Percentiles rank a stretch among this genome's conserved stretches.
phyloP scores from a whole-genome alignment of 1,140 invertebrate genomes.

The Euwallacea similis region DNA sequence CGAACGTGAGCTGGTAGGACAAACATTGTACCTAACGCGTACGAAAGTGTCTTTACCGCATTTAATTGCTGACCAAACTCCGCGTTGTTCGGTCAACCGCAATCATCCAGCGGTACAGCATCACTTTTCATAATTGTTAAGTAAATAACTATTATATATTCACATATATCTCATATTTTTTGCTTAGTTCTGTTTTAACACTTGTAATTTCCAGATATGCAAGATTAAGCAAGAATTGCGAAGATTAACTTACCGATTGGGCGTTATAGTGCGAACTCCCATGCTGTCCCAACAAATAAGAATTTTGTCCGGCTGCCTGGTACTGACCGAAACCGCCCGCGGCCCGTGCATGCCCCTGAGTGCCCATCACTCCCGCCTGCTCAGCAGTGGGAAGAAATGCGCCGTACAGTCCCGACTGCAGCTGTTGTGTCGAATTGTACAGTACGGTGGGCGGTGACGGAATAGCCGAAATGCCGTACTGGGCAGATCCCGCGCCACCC shows the following conservation, averaged over 20 bases:
- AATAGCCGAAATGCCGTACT: conserved; percentile 77
- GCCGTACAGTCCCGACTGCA: conserved; percentile 67
- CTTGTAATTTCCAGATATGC: no score
- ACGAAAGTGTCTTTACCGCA: no score
- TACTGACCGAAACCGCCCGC: conserved; percentile 62
- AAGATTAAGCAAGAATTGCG: no score
- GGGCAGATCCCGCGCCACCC: conserved; percentile 50
- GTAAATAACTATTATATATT: no score
- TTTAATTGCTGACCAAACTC: not conserved
- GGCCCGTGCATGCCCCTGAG: conserved; percentile 61
- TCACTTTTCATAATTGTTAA: no score
- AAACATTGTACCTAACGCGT: no score
- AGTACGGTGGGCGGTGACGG: conserved; percentile 79
- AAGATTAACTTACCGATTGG: conserved; percentile 54
- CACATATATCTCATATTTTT: no score
- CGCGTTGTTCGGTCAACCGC: not conserved
- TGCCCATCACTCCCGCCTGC: conserved; percentile 55
- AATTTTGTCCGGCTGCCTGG: conserved; percentile 57
- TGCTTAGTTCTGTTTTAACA: no score
- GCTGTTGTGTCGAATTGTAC: conserved; percentile 73
- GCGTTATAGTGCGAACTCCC: conserved; percentile 65
- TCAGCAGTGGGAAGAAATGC: conserved; percentile 65
- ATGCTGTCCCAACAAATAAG: conserved; percentile 56
- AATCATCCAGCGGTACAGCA: no score
- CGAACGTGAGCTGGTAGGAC: no score